Evolutionary conservation across 2,797 vertebrate genomes (phyloP).

Genomic region (Gadopsis bispinosus): DNA sequence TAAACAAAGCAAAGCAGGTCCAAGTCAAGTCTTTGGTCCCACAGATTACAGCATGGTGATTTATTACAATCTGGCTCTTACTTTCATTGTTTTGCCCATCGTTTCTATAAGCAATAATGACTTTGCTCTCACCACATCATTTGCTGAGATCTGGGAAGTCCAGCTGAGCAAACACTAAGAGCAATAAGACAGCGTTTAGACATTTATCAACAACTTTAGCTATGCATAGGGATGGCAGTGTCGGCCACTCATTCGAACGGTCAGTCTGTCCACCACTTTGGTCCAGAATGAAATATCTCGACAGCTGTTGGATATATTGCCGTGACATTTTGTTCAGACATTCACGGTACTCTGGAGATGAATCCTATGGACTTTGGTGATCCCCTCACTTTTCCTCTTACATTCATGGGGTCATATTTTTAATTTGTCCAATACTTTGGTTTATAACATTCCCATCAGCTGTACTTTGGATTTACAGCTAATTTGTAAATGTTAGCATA

Average conservation of each 20-base stretch:
- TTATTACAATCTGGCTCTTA: slow-evolving; percentile 7
- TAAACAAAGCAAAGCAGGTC: slow-evolving; percentile 35
- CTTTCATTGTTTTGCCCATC: background rate
- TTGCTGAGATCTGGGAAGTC: background rate
- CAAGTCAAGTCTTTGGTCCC: slow-evolving; percentile 9
- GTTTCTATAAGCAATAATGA: background rate
- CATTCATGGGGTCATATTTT: background rate
- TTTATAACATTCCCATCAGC: background rate
- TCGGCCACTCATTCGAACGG: background rate
- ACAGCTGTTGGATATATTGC: background rate
- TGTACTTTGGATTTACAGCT: background rate
- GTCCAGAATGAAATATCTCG: background rate
- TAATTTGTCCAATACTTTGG: background rate
- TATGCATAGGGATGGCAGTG: background rate
- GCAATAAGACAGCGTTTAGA: no score
- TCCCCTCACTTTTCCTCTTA: background rate
- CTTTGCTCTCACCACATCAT: background rate
- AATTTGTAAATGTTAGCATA: background rate
- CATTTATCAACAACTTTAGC: background rate
- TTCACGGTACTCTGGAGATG: background rate
- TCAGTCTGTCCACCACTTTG: background rate
- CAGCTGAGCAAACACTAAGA: background rate
- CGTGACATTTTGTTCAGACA: background rate
- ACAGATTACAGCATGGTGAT: background rate
- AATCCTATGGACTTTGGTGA: background rate